A percentile compares a stretch with the other conserved stretches of the same genome.
These are phyloP conservation scores for Lamellibrachia luymesi DNA, from an alignment of 1,140 invertebrate species.

Conservation along the genomic window DNA sequence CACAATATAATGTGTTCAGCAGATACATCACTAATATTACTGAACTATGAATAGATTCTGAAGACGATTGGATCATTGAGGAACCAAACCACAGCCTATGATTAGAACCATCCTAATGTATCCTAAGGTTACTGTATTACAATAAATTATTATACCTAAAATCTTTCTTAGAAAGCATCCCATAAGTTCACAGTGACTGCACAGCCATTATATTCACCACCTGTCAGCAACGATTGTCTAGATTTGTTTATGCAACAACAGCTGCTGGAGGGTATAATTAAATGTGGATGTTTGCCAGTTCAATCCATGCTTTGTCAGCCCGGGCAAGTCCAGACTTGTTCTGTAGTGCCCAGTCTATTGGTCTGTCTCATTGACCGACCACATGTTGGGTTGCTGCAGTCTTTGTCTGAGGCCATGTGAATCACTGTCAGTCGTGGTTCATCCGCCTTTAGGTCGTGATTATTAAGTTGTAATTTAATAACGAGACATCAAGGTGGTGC, in stretches of 20 bases:
- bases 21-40: too few relatives aligned
- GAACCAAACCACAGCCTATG: too few relatives aligned
- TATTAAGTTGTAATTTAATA: neutral
- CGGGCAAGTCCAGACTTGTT: neutral
- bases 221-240: neutral
- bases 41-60: too few relatives aligned
- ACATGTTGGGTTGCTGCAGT: neutral
- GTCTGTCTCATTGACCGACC: neutral
- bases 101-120: too few relatives aligned
- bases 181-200: neutral
- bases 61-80: too few relatives aligned
- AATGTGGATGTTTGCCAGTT: neutral
- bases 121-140: too few relatives aligned
- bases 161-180: neutral
- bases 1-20: too few relatives aligned
- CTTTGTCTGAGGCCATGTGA: neutral
- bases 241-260: neutral
- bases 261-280: neutral
- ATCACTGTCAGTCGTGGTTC: neutral
- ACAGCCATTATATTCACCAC: neutral
- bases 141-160: too few relatives aligned
- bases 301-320: neutral
- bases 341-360: neutral
- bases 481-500: neutral
- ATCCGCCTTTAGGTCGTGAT: neutral